Percentiles rank a stretch among this genome's conserved stretches.
Conservation (phyloP, 2,797 vertebrate genomes). For the Simalia tracyae region DNA sequence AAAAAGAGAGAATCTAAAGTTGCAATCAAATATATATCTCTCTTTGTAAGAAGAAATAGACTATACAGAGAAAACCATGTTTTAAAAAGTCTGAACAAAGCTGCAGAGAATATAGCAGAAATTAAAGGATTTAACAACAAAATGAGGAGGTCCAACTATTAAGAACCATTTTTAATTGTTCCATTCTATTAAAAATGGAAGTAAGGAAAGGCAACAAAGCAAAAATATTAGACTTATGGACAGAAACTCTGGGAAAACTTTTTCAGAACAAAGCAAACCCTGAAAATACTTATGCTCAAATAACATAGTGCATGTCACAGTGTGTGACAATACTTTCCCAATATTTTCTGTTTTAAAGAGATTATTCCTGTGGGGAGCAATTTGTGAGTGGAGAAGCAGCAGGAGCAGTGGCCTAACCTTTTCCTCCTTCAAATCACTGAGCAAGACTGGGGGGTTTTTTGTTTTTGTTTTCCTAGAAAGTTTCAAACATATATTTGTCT, state of each 20-base stretch:
- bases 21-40: slow-evolving; percentile 4
- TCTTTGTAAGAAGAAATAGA: background rate
- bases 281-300: background rate
- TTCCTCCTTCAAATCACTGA: background rate
- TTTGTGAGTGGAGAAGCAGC: background rate
- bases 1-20: slow-evolving; percentile 15
- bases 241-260: background rate
- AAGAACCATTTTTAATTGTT: background rate
- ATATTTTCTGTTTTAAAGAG: background rate
- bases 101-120: background rate
- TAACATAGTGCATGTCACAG: background rate
- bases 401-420: background rate
- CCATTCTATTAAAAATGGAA: background rate
- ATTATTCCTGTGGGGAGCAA: background rate
- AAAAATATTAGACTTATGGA: background rate
- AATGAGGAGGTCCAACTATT: background rate
- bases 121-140: background rate
- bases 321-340: background rate
- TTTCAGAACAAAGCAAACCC: background rate
- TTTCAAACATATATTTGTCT: background rate
- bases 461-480: background rate
- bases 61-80: slow-evolving; percentile 8
- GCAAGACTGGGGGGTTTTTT: too few species aligned
- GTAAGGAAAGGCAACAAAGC: background rate
- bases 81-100: slow-evolving; percentile 1